Percentiles rank a stretch among this genome's conserved stretches.
Conservation (phyloP, 1,140 invertebrate species). For the Drosophila seguyi region DNA sequence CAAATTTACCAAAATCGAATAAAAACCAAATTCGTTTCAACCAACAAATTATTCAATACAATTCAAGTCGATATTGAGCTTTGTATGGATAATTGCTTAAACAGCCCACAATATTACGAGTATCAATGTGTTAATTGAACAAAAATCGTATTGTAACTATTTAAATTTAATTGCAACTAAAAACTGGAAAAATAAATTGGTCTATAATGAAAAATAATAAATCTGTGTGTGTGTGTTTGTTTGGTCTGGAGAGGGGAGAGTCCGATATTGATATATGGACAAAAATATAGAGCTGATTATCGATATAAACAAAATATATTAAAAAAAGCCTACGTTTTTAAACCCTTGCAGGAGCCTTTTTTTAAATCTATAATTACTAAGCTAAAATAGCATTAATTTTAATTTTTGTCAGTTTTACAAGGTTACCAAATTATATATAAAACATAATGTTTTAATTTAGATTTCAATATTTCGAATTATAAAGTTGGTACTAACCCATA, state of each 20-base stretch:
- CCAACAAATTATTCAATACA: constrained; percentile 62
- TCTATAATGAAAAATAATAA: constrained; percentile 58
- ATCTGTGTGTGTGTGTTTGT: background rate
- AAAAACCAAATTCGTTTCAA: constrained; percentile 62
- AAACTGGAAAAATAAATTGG: constrained; percentile 67
- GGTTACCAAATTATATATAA: too few species aligned
- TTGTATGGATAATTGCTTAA: constrained; percentile 71
- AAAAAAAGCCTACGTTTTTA: too few species aligned
- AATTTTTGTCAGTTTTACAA: too few species aligned
- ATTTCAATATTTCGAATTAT: too few species aligned
- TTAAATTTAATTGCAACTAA: constrained; percentile 64
- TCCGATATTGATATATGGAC: background rate
- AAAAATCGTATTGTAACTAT: constrained; percentile 61
- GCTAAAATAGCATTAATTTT: too few species aligned
- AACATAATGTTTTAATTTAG: too few species aligned
- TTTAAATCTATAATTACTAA: too few species aligned
- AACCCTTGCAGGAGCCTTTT: too few species aligned
- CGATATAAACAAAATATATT: background rate
- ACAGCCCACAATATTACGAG: constrained; percentile 52
- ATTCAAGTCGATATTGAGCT: constrained; percentile 57
- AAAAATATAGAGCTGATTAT: background rate
- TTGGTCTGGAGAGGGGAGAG: too few species aligned
- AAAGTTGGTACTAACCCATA: too few species aligned
- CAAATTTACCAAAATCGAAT: constrained; percentile 46
- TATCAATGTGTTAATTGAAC: constrained; percentile 61